These are phyloP conservation scores for Drosophila meridiana DNA, from an alignment of 2,888 invertebrate species.

Conservation along the genomic window DNA sequence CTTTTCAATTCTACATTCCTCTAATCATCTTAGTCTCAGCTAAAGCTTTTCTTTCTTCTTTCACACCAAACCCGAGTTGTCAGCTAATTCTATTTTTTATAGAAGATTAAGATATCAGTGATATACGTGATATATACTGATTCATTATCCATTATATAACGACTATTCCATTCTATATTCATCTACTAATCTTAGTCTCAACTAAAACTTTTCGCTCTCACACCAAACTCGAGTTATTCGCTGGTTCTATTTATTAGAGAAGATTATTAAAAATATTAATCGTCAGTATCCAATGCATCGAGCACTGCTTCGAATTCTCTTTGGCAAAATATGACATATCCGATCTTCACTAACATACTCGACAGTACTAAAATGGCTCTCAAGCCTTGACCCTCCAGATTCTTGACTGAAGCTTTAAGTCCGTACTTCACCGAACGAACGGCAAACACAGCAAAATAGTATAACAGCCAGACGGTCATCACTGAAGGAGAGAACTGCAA, in stretches of 20 bases:
- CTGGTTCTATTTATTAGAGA: neutral
- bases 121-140: neutral
- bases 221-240: neutral
- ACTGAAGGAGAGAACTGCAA: neutral
- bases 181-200: neutral
- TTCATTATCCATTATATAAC: neutral
- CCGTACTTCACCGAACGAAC: neutral
- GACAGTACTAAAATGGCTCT: neutral
- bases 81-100: no score
- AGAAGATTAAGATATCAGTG: neutral
- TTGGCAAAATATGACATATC: constrained; percentile 10
- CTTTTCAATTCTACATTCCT: neutral
- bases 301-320: neutral
- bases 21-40: neutral
- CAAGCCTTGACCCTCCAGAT: neutral
- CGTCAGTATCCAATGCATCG: neutral
- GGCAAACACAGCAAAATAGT: neutral
- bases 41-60: neutral
- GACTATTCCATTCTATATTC: neutral
- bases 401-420: neutral
- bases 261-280: neutral
- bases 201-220: neutral
- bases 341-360: neutral
- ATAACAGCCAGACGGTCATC: constrained; percentile 19
- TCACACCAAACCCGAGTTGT: no score